phyloP scores from a whole-genome alignment of 1,140 invertebrate genomes.

The Apis dorsata region DNA sequence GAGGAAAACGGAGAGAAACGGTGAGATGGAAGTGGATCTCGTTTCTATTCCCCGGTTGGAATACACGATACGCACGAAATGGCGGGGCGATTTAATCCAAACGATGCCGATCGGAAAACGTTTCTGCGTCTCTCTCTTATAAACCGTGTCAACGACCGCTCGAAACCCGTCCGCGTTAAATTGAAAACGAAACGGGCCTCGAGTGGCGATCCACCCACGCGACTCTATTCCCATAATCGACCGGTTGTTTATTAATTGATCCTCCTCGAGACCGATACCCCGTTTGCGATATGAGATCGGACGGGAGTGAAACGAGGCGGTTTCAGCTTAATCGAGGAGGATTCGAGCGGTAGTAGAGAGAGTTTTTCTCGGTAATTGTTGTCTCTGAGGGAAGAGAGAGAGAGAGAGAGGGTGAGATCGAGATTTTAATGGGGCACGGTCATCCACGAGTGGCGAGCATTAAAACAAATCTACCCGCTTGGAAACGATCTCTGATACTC shows the following conservation, averaged over 20 bases:
- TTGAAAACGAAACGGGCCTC: not conserved
- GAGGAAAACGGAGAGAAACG: too few relatives aligned
- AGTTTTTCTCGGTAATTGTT: constrained; percentile 38
- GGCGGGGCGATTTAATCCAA: not conserved
- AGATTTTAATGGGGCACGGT: constrained; percentile 52
- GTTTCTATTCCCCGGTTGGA: too few relatives aligned
- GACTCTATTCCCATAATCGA: constrained; percentile 33
- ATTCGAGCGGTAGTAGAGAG: not conserved
- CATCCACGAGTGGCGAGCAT: constrained; percentile 50
- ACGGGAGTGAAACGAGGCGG: not conserved
- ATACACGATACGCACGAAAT: too few relatives aligned
- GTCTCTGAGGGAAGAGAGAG: constrained; percentile 23
- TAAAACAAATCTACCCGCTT: constrained; percentile 57
- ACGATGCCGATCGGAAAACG: not conserved
- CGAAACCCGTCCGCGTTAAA: not conserved
- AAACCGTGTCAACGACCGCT: not conserved
- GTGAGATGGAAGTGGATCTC: too few relatives aligned
- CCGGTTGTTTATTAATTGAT: constrained; percentile 55
- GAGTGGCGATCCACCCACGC: constrained; percentile 23
- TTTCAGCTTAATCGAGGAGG: constrained; percentile 49
- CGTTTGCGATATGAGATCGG: not conserved
- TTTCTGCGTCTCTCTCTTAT: too few relatives aligned
- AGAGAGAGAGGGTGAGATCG: constrained; percentile 14
- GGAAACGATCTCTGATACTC: constrained; percentile 42
- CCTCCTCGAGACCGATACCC: not conserved